Percentiles rank a stretch among this genome's conserved stretches.
Conservation (phyloP, 1,140 invertebrate species). For the Heterodera schachtii region DNA sequence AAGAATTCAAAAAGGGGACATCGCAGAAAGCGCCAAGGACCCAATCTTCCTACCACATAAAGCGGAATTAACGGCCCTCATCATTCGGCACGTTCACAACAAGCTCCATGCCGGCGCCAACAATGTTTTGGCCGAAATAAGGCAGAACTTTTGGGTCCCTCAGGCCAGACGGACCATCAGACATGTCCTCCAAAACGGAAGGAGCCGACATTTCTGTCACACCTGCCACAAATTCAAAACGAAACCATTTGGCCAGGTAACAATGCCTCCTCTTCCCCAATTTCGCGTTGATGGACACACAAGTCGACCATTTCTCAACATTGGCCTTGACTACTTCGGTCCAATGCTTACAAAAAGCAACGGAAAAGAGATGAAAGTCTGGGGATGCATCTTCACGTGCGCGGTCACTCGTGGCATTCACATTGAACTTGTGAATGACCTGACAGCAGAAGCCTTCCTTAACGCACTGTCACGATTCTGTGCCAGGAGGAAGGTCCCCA, state of each 20-base stretch:
- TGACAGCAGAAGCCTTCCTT: slow-evolving; percentile 59
- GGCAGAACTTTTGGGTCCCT: slow-evolving; percentile 26
- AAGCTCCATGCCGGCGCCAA: slow-evolving; percentile 25
- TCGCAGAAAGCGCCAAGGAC: background rate
- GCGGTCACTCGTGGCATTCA: slow-evolving; percentile 67
- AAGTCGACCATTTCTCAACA: slow-evolving; percentile 11
- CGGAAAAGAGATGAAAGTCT: slow-evolving; percentile 56
- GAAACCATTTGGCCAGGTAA: slow-evolving; percentile 11
- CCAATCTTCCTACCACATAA: slow-evolving; percentile 34
- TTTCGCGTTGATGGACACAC: background rate
- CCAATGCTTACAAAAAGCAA: slow-evolving; percentile 16
- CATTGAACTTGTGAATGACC: slow-evolving; percentile 64
- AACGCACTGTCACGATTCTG: slow-evolving; percentile 62
- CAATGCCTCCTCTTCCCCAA: slow-evolving; percentile 7
- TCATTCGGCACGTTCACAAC: slow-evolving; percentile 21
- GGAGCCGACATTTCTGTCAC: background rate
- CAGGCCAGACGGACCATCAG: slow-evolving; percentile 10
- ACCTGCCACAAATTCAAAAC: background rate
- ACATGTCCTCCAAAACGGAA: background rate
- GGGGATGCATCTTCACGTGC: slow-evolving; percentile 67
- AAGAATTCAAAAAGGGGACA: background rate
- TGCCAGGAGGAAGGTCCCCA: slow-evolving; percentile 55
- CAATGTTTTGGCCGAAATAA: slow-evolving; percentile 9
- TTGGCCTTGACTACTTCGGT: slow-evolving; percentile 31
- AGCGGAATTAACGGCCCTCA: background rate